Evolutionary conservation across 2,888 invertebrate genomes (phyloP), one percentile per base, ranked within the genome.

Genomic region (Heliconius cydno): DNA sequence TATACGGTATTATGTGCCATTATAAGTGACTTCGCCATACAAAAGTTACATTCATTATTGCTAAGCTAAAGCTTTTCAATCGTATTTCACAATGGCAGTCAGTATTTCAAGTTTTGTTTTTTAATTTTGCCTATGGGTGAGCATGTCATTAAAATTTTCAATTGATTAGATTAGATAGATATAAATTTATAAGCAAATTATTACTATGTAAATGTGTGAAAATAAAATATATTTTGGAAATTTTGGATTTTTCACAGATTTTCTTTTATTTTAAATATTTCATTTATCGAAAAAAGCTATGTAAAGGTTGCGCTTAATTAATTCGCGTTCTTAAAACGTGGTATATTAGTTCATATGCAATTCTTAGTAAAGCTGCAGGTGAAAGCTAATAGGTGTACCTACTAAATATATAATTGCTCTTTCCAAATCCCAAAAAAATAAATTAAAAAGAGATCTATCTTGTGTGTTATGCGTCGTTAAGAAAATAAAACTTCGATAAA

Each of bases 401-500:
- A 5, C 30, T 0, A 30, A 30, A 30, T 34, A 34, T 34, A 52
- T 52, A 52, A 46, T 15, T 15, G 46, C 15, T 15, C 34, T 5
- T 15, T 2, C 3, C 15, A 19, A 15, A 15, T 46, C 15, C 46
- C 5, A 46, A 46, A 46, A n/a, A 46, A 46, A 15, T 15, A 46
- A 46, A 52, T 52, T 52, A 75, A 75, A 75, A 46, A 38, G 28
- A 75, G 13, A 41, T 75, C 41, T 10, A 65, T 75, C 75, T 75
- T 46, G 22, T 57, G 57, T 73, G 57, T 60, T 57, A 73, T 12
- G 57, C 73, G 66, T 66, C 78, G 79, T 72, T 63, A 60, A 71
- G 63, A 77, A 68, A 72, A 73, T 77, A 82, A 77, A 78, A 74
- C 78, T 41, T 76, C 72, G 77, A 82, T 82, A 84, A 82, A 83